Evolutionary conservation across 1,140 invertebrate genomes (phyloP).

Genomic region (Lineus longissimus): DNA sequence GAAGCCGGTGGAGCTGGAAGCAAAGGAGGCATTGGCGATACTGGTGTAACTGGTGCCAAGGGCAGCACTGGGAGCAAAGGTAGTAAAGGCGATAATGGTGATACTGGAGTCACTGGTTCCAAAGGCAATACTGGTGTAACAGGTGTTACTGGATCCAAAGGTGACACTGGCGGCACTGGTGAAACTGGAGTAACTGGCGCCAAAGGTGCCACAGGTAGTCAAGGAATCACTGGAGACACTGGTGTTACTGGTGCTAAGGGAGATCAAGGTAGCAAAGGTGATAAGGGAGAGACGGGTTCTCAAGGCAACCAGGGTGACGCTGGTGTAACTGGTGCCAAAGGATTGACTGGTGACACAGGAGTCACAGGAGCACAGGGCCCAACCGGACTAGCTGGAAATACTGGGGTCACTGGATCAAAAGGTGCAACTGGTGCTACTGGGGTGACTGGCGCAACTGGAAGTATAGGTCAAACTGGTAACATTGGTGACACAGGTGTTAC

Average conservation of each 20-base stretch:
- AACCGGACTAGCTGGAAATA: not conserved
- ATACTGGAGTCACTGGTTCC: not conserved
- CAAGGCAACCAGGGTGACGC: too few species aligned
- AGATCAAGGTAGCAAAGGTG: not conserved
- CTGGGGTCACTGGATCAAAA: not conserved
- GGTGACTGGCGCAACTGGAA: too few species aligned
- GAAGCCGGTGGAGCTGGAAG: not conserved
- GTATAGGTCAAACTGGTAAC: too few species aligned
- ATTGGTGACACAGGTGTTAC: too few species aligned
- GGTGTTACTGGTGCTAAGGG: too few species aligned
- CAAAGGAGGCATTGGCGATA: too few species aligned
- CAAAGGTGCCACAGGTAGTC: not conserved
- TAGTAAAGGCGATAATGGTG: not conserved
- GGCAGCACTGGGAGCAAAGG: too few species aligned
- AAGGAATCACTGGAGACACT: not conserved
- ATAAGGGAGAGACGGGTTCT: not conserved
- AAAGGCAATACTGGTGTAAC: too few species aligned
- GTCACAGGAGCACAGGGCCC: not conserved
- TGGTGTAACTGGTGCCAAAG: too few species aligned
- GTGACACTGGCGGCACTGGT: too few species aligned
- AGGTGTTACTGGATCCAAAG: too few species aligned
- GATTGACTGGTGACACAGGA: not conserved
- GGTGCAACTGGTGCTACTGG: slow-evolving; percentile 7
- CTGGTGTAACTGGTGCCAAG: too few species aligned
- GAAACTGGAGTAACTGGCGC: not conserved